Conservation (phyloP, 2,888 invertebrate genomes). For the Nematopogon swammerdamellus region DNA sequence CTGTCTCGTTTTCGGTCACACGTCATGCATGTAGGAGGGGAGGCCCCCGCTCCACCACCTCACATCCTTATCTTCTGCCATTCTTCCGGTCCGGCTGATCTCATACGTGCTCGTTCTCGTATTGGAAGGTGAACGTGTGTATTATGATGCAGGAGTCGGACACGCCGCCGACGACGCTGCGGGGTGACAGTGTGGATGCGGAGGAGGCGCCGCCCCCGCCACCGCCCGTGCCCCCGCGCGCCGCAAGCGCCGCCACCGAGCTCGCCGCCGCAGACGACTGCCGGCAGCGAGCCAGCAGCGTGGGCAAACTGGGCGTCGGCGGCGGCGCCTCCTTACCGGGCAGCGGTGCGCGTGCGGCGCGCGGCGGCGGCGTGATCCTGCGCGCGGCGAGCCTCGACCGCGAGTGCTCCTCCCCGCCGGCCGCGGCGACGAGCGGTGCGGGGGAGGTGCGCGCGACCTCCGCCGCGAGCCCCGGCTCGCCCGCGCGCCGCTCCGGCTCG, state of each 20-base stretch:
- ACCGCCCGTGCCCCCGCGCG: constrained; percentile 27
- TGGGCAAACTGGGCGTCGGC: constrained; percentile 14
- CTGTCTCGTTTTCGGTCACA: not conserved
- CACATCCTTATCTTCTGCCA: not conserved
- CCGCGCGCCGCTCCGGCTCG: not conserved
- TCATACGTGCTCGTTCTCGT: too few species aligned
- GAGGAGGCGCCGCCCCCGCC: constrained; percentile 42
- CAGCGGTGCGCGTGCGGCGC: constrained; percentile 21
- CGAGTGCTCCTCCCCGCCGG: constrained; percentile 22
- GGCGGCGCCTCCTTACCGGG: constrained; percentile 34
- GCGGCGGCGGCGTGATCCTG: constrained; percentile 33
- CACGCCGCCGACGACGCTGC: constrained; percentile 24
- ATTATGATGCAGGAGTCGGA: constrained; percentile 47
- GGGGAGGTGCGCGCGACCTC: too few species aligned
- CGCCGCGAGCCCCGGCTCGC: too few species aligned
- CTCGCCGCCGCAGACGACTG: constrained; percentile 17
- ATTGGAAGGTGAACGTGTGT: too few species aligned
- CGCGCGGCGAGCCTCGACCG: constrained; percentile 49
- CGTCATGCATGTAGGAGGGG: not conserved
- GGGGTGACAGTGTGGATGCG: constrained; percentile 43
- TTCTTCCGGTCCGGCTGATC: not conserved
- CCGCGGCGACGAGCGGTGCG: too few species aligned
- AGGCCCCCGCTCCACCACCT: too few species aligned
- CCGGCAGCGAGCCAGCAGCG: constrained; percentile 24
- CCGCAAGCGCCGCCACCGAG: constrained; percentile 14